Percentiles rank a stretch among this genome's conserved stretches.
Conservation (phyloP, 2,888 invertebrate species). For the Julus scanicus region DNA sequence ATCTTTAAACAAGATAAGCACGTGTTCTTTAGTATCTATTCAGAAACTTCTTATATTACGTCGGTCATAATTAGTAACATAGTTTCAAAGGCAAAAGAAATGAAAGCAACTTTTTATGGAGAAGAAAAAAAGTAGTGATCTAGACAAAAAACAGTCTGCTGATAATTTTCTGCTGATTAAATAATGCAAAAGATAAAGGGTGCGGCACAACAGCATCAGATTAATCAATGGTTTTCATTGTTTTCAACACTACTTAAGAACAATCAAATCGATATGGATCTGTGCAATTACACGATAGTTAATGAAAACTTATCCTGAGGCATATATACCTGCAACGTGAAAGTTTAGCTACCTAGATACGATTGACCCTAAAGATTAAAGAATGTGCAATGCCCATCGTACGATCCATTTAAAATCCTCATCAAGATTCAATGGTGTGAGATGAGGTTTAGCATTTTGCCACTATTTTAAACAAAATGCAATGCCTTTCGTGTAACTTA, state of each 20-base stretch:
- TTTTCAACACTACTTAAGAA: background rate
- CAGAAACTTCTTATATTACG: too few species aligned
- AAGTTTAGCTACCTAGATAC: background rate
- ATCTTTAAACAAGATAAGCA: too few species aligned
- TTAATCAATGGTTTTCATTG: background rate
- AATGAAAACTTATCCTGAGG: background rate
- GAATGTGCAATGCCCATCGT: background rate
- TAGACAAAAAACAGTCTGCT: background rate
- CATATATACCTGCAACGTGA: background rate
- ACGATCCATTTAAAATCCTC: background rate
- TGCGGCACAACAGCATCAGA: background rate
- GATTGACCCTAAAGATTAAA: background rate
- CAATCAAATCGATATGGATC: background rate
- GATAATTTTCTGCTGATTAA: background rate
- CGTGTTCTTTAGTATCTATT: too few species aligned
- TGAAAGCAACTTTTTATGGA: background rate
- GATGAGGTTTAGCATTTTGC: background rate
- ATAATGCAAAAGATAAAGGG: background rate
- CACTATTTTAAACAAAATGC: background rate
- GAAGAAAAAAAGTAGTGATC: background rate
- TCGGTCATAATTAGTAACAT: too few species aligned
- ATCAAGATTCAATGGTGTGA: slow-evolving; percentile 18
- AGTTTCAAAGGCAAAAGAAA: background rate
- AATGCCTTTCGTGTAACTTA: slow-evolving; percentile 5
- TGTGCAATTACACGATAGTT: background rate